Base-by-base conservation (phyloP, 2,113 vertebrate species). In the Zonotrichia leucophrys region DNA sequence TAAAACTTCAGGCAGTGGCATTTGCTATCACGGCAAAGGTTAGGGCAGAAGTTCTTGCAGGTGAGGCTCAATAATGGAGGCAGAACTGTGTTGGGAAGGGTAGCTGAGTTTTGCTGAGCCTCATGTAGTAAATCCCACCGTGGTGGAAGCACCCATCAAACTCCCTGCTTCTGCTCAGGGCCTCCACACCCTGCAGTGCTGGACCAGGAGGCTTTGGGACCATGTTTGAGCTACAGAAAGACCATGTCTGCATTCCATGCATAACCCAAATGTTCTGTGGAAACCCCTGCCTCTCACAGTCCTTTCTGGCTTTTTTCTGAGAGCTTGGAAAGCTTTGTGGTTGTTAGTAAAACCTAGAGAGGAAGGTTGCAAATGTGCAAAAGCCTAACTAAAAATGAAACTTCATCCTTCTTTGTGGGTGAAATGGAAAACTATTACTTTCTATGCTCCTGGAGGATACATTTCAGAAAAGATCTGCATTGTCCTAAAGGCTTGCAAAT, bases 311-410 rank as follows among this genome's bases (percentile, higher is more conserved):
- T 46, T 74, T 41, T 70, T 90, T 70, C 66, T 64, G 41, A 17
- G 27, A 81, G 53, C 60, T 75, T 75, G 33, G 33, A 81, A 95
- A 83, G 28, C 64, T 91, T 74, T 78, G 33, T 81, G 67, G 33
- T 24, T 63, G 9, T 35, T 70, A 35, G 41, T 7, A 79, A 89
- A 91, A 64, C 39, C 47, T 72, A 46, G 60, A 80, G 52, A 72
- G 28, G 33, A 90, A 89, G 12, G 42, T 66, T 80, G 16, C 20
- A 9, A 82, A 68, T 56, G 31, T 62, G 42, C 33, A n/a, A 33
- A 93, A 95, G 27, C 28, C 83, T 89, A 68, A 83, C 39, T 78
- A 70, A 88, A 94, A 93, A 52, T 63, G 7, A 75, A 84, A 89
- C 85, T 23, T 68, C 68, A 72, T 94, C 49, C 12, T 85, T 91